Conservation (phyloP, 2,888 invertebrate genomes). For the Ashinkailepas kermadecensis region DNA sequence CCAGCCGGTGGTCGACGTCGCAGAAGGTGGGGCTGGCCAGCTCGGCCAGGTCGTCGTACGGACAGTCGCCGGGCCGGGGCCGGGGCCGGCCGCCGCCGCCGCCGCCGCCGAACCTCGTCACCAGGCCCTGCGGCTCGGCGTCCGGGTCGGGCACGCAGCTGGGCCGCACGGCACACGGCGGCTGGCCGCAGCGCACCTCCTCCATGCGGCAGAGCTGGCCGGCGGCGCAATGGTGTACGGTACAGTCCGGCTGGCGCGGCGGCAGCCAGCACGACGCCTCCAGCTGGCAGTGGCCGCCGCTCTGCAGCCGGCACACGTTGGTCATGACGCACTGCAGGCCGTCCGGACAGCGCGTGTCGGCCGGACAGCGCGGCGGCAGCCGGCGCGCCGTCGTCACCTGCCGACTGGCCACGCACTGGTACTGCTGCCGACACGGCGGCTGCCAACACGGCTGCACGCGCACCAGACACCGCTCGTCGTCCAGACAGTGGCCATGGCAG, state of each 20-base stretch:
- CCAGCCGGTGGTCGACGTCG: neutral
- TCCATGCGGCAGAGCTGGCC: neutral
- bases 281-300: neutral
- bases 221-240: neutral
- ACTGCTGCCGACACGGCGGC: neutral
- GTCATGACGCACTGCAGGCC: neutral
- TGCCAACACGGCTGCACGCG: neutral
- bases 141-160: neutral
- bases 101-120: neutral
- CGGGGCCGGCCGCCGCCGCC: neutral
- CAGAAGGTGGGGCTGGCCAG: neutral
- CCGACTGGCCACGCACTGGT: neutral
- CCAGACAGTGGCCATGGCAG: neutral
- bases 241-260: neutral
- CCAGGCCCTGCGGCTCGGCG: neutral
- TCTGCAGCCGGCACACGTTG: neutral
- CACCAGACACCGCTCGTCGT: neutral
- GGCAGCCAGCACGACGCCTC: neutral
- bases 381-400: neutral
- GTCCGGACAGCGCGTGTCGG: neutral
- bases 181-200: neutral
- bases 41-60: neutral
- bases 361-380: neutral
- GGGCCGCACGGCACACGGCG: neutral
- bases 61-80: neutral